These are phyloP conservation scores for Cataglyphis rosenhaueri DNA, from an alignment of 2,888 invertebrate genomes.

Conservation along the genomic window DNA sequence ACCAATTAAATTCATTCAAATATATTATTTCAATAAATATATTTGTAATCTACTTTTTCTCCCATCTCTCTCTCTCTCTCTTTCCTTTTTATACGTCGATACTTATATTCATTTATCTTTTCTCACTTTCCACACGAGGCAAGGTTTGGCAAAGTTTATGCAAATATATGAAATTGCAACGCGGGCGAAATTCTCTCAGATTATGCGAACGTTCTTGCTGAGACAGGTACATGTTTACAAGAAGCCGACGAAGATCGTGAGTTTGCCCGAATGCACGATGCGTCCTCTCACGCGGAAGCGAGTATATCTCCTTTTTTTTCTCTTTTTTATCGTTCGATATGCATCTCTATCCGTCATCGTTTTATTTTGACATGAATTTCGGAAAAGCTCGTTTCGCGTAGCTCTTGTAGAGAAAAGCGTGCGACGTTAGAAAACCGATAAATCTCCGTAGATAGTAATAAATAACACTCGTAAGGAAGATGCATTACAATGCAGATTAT, in stretches of 20 bases:
- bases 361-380: constrained; percentile 47
- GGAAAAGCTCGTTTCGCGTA: constrained; percentile 9
- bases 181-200: constrained; percentile 65
- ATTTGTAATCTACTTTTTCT: neutral
- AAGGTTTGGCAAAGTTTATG: constrained; percentile 61
- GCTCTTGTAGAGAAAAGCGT: constrained; percentile 13
- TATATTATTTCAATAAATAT: constrained; percentile 1
- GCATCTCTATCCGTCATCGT: constrained; percentile 46
- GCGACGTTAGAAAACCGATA: constrained; percentile 19
- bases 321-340: constrained; percentile 41
- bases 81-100: constrained; percentile 12
- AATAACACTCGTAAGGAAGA: constrained; percentile 52
- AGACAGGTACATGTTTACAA: constrained; percentile 67
- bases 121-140: constrained; percentile 42
- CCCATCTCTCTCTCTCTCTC: neutral
- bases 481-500: constrained; percentile 47
- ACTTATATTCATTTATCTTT: constrained; percentile 53
- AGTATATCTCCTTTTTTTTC: neutral
- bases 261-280: constrained; percentile 35
- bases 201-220: constrained; percentile 66
- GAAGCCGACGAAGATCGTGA: constrained; percentile 42
- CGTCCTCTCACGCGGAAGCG: neutral
- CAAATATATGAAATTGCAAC: constrained; percentile 69
- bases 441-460: constrained; percentile 47
- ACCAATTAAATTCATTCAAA: neutral